A percentile compares a stretch with the other conserved stretches of the same genome.
These are phyloP conservation scores for Anguilla megastoma DNA, from an alignment of 2,797 vertebrate genomes.

Conservation along the genomic window DNA sequence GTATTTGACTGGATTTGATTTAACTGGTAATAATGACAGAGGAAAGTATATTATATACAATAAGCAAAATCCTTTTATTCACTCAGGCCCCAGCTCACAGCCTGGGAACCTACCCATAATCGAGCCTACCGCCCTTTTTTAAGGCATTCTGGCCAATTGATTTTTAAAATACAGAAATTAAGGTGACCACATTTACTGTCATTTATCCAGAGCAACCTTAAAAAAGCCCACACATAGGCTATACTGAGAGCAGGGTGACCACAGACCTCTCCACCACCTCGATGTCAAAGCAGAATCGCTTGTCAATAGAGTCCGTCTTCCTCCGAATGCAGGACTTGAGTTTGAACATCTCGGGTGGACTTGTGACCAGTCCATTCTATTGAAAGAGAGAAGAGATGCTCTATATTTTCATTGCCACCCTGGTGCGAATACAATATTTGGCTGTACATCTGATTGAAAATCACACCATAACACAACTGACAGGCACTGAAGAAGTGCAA, in stretches of 20 bases:
- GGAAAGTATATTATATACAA: no score
- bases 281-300: slow-evolving; percentile 97
- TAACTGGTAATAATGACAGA: no score
- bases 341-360: slow-evolving; percentile 86
- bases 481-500: no score
- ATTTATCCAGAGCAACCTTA: background rate
- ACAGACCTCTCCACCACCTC: slow-evolving; percentile 95
- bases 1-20: no score
- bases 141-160: background rate
- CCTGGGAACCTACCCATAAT: no score
- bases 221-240: background rate
- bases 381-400: background rate
- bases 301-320: slow-evolving; percentile 97
- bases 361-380: slow-evolving; percentile 87
- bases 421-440: background rate
- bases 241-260: background rate
- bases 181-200: no score
- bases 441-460: background rate
- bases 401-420: background rate
- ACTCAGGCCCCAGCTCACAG: no score
- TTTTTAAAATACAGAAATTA: no score
- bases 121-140: background rate
- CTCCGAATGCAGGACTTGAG: slow-evolving; percentile 93
- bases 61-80: no score
- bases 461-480: no score